These are phyloP conservation scores for Cotesia congregata DNA, from an alignment of 2,888 invertebrate species.

Conservation along the genomic window DNA sequence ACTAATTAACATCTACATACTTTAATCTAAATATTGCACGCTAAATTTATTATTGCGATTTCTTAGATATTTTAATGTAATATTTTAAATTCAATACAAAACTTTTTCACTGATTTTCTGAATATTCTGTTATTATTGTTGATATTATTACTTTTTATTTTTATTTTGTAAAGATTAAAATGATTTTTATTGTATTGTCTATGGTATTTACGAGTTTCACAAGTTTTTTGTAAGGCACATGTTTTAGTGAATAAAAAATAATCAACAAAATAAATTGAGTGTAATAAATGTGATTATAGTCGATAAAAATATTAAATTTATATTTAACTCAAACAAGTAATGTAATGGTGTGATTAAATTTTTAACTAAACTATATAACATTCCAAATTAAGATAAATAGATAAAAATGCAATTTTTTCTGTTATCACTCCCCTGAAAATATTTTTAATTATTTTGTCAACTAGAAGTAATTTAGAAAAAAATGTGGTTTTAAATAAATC, in stretches of 20 bases:
- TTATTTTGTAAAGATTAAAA: neutral
- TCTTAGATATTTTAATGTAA: neutral
- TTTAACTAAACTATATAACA: neutral
- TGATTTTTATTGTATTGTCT: neutral
- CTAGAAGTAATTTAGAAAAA: neutral
- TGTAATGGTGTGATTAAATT: neutral
- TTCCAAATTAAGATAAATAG: neutral
- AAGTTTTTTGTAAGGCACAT: neutral
- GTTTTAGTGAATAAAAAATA: neutral
- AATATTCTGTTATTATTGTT: neutral
- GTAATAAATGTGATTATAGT: neutral
- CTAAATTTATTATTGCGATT: conserved; percentile 25
- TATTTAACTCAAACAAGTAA: neutral
- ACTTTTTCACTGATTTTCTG: conserved; percentile 2
- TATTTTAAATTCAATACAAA: neutral
- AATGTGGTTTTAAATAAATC: neutral
- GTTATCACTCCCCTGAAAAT: neutral
- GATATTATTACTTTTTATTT: neutral
- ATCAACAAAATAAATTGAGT: neutral
- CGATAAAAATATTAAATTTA: neutral
- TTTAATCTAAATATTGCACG: conserved; percentile 41
- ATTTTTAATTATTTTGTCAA: neutral
- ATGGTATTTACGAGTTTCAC: neutral
- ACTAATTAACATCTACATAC: neutral
- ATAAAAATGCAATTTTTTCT: neutral